Percentiles rank a stretch among this genome's conserved stretches.
Conservation (phyloP, 2,888 invertebrate genomes). For the Drosophila rubida region DNA sequence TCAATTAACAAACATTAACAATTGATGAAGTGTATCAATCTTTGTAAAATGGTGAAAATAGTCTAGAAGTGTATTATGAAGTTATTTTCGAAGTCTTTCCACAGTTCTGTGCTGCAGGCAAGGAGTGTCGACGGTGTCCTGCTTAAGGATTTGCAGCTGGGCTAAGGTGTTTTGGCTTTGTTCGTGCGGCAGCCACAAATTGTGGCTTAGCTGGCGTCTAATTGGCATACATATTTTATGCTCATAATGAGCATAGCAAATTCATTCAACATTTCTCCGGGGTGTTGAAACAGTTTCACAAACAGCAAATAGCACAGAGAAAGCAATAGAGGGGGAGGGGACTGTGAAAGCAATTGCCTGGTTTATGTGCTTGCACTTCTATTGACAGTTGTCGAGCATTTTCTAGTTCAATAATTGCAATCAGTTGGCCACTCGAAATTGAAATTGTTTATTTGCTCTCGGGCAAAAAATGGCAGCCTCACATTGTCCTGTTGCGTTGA, state of each 20-base stretch:
- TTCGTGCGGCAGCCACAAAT: constrained; percentile 19
- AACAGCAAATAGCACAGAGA: constrained; percentile 1
- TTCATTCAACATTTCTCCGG: constrained; percentile 1
- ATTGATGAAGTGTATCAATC: too few species aligned
- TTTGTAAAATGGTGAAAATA: too few species aligned
- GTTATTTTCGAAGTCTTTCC: neutral
- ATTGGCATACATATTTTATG: constrained; percentile 57
- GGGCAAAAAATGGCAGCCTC: neutral
- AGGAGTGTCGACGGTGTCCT: constrained; percentile 13
- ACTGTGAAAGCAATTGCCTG: constrained; percentile 29
- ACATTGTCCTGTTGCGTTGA: constrained; percentile 5
- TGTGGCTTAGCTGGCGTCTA: constrained; percentile 33
- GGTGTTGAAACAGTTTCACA: constrained; percentile 15
- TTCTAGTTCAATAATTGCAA: constrained; percentile 68
- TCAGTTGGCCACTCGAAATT: constrained; percentile 47
- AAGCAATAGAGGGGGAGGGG: neutral
- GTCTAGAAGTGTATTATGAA: too few species aligned
- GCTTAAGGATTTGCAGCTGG: constrained; percentile 20
- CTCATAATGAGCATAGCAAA: constrained; percentile 37
- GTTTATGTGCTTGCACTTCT: constrained; percentile 36
- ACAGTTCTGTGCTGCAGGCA: constrained; percentile 12
- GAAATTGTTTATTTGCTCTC: constrained; percentile 55
- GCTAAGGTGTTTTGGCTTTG: constrained; percentile 1
- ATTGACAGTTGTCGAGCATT: constrained; percentile 56
- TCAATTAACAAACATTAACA: too few species aligned